Evolutionary conservation across 2,888 invertebrate genomes (phyloP).

Genomic region (Fragum sueziense): DNA sequence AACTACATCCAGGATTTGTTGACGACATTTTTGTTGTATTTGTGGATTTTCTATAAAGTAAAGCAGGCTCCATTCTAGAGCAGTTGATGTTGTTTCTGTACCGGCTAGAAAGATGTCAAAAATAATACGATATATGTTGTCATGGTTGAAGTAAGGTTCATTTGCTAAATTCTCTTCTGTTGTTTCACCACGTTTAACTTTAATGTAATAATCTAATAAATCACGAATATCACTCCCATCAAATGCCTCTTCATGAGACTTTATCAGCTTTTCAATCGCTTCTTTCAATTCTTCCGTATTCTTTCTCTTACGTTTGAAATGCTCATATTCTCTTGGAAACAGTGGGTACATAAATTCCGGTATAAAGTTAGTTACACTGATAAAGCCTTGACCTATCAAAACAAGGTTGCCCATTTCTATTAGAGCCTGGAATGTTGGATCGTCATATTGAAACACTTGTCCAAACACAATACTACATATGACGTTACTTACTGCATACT

Average conservation of each 20-base stretch:
- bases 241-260: conserved; percentile 62
- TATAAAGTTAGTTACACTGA: conserved; percentile 47
- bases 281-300: not conserved
- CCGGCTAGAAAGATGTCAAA: conserved; percentile 68
- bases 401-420: conserved; percentile 28
- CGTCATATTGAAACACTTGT: conserved; percentile 59
- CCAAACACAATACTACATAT: conserved; percentile 67
- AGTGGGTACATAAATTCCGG: conserved; percentile 41
- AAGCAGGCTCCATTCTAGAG: conserved; percentile 65
- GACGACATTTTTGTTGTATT: conserved; percentile 62
- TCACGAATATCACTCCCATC: conserved; percentile 64
- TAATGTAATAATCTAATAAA: conserved; percentile 67
- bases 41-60: conserved; percentile 65
- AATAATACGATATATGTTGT: conserved; percentile 52
- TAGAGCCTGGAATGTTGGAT: conserved; percentile 44
- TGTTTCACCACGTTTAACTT: conserved; percentile 16
- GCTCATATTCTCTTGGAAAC: conserved; percentile 11
- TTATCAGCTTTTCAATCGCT: conserved; percentile 31
- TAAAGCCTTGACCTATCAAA: conserved; percentile 33
- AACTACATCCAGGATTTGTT: conserved; percentile 38
- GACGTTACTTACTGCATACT: conserved; percentile 51
- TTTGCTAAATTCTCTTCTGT: not conserved
- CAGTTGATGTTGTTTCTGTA: conserved; percentile 67
- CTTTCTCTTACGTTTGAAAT: not conserved
- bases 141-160: conserved; percentile 14